These are phyloP conservation scores for Pammene aurita DNA, from an alignment of 2,888 invertebrate species.

Conservation along the genomic window DNA sequence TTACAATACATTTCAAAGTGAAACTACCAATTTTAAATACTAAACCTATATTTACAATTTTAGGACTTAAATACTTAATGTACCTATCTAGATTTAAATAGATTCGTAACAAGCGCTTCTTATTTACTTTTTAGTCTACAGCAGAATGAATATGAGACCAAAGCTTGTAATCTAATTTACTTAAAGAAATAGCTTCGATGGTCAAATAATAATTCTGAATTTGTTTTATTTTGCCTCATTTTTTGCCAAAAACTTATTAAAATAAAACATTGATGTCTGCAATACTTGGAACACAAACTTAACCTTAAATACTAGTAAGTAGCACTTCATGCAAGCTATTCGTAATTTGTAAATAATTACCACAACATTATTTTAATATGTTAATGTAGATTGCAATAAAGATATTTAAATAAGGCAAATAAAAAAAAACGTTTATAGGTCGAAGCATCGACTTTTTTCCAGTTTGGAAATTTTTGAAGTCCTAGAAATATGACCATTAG, in stretches of 20 bases:
- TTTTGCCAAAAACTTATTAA: background rate
- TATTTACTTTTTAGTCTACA: conserved; percentile 55
- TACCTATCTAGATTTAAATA: conserved; percentile 63
- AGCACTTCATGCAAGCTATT: conserved; percentile 35
- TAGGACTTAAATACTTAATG: conserved; percentile 63
- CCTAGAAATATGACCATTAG: background rate
- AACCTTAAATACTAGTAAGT: conserved; percentile 10
- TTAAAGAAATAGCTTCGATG: conserved; percentile 13
- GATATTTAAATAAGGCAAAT: conserved; percentile 10
- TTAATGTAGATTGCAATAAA: background rate
- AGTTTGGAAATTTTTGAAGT: background rate
- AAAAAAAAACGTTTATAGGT: background rate
- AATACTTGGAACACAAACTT: background rate
- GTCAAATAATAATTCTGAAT: background rate
- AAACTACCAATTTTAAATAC: conserved; percentile 79
- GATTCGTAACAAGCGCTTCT: conserved; percentile 68
- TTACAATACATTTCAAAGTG: conserved; percentile 59
- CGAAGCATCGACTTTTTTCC: background rate
- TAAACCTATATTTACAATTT: conserved; percentile 79
- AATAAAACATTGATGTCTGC: conserved; percentile 22
- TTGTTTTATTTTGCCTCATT: background rate
- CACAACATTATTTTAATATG: conserved; percentile 5
- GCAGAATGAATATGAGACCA: conserved; percentile 46
- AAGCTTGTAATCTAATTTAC: conserved; percentile 47
- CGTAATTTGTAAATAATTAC: conserved; percentile 11